phyloP scores from a whole-genome alignment of 1,140 invertebrate species.

The Oscheius sp. region DNA sequence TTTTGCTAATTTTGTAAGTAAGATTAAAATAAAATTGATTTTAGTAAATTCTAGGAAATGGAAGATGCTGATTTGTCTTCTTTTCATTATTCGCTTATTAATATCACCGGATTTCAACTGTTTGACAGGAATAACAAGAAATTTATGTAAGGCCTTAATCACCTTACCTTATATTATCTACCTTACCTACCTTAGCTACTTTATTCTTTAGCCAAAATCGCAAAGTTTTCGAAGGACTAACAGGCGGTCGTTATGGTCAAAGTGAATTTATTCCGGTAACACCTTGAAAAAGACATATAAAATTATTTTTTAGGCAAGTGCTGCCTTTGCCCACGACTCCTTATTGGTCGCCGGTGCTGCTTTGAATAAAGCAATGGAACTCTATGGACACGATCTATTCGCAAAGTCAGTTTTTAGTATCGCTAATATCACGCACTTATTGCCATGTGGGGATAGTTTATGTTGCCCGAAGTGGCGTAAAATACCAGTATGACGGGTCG shows the following conservation, averaged over 20 bases:
- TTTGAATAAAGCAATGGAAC: slow-evolving; percentile 13
- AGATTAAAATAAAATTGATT: not conserved
- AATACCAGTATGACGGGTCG: too few relatives aligned
- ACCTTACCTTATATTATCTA: not conserved
- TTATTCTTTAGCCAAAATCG: slow-evolving; percentile 18
- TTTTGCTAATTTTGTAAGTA: slow-evolving; percentile 39
- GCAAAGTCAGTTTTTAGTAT: not conserved
- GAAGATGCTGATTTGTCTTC: slow-evolving; percentile 28
- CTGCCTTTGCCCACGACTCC: slow-evolving; percentile 38
- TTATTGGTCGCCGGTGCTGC: slow-evolving; percentile 34
- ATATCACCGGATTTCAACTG: slow-evolving; percentile 37
- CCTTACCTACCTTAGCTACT: too few relatives aligned
- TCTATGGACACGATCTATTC: slow-evolving; percentile 28
- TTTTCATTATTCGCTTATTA: slow-evolving; percentile 35
- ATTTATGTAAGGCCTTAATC: slow-evolving; percentile 14
- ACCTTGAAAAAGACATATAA: not conserved
- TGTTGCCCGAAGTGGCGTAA: too few relatives aligned
- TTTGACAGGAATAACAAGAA: slow-evolving; percentile 27
- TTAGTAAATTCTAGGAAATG: slow-evolving; percentile 20
- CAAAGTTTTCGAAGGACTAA: slow-evolving; percentile 4
- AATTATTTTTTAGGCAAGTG: not conserved
- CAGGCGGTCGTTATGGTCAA: slow-evolving; percentile 4
- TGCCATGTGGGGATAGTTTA: too few relatives aligned
- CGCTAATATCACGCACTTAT: too few relatives aligned
- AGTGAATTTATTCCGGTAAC: slow-evolving; percentile 21